Percentiles rank a stretch among this genome's conserved stretches.
phyloP scores from a whole-genome alignment of 35 echinoderm and acorn worm species.

The Heliocidaris tuberculata region DNA sequence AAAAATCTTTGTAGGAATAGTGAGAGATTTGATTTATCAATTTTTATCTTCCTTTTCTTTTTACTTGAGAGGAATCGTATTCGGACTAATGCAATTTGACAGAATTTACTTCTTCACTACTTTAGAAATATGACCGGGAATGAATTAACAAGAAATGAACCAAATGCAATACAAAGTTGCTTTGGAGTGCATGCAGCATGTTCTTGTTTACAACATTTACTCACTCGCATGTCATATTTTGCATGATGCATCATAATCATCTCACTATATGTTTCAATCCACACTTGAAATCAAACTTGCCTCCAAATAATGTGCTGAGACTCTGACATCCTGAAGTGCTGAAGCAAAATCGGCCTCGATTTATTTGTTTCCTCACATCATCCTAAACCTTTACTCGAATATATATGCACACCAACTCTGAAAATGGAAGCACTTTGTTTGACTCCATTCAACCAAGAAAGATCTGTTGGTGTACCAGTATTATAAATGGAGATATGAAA shows the following conservation, averaged over 20 bases:
- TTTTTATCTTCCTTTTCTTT: too few species aligned
- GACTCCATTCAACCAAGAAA: too few species aligned
- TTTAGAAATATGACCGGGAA: too few species aligned
- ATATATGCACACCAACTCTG: too few species aligned
- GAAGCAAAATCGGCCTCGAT: not conserved
- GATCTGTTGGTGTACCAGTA: too few species aligned
- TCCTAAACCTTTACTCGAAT: too few species aligned
- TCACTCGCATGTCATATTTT: not conserved
- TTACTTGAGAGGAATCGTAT: too few species aligned
- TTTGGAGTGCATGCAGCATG: not conserved
- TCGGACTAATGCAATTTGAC: too few species aligned
- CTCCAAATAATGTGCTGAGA: not conserved
- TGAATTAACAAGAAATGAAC: too few species aligned
- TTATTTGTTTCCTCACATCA: not conserved
- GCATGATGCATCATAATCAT: not conserved
- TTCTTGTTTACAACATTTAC: not conserved
- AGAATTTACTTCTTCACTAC: too few species aligned
- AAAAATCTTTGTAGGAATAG: not conserved
- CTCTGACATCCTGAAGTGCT: not conserved
- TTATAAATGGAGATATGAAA: too few species aligned
- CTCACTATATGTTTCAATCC: not conserved
- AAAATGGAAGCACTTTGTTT: too few species aligned
- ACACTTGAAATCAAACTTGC: not conserved
- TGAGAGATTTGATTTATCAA: not conserved
- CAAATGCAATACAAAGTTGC: not conserved